Percentiles rank a stretch among this genome's conserved stretches.
Evolutionary conservation across 2,113 vertebrate species (phyloP).

Genomic region (Amazona vittata): DNA sequence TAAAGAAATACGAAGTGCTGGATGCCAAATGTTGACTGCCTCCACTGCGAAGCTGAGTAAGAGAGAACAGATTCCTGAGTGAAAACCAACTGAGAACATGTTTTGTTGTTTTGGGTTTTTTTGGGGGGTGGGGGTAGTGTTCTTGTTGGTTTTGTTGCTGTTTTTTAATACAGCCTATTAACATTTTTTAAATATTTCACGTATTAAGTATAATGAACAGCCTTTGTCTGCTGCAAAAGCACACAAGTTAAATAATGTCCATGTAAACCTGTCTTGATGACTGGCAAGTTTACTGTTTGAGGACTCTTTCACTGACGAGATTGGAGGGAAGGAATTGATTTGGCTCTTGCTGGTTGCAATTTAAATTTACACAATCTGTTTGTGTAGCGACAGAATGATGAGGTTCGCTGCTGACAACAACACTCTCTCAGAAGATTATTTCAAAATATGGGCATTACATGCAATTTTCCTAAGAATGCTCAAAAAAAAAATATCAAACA

Average conservation of each 20-base stretch:
- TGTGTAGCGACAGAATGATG: background rate
- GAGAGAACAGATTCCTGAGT: background rate
- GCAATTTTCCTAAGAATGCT: background rate
- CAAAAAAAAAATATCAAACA: background rate
- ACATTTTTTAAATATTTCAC: background rate
- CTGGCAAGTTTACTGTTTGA: background rate
- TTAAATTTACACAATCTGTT: background rate
- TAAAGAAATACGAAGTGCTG: conserved; percentile 5
- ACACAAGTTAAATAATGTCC: background rate
- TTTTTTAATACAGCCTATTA: background rate
- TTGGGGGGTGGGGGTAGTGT: no score
- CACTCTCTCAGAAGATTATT: background rate
- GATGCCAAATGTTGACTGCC: conserved; percentile 8
- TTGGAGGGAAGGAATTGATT: background rate
- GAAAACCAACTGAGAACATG: background rate
- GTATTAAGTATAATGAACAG: background rate
- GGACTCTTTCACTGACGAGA: background rate
- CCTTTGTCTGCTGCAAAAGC: background rate
- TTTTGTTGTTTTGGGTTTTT: background rate
- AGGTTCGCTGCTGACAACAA: background rate
- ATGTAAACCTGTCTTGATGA: background rate
- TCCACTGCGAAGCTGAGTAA: background rate
- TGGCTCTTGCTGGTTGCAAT: background rate
- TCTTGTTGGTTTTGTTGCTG: background rate
- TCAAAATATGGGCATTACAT: background rate